phyloP scores from a whole-genome alignment of 35 echinoderm and acorn worm genomes.

The Stichopus chloronotus region DNA sequence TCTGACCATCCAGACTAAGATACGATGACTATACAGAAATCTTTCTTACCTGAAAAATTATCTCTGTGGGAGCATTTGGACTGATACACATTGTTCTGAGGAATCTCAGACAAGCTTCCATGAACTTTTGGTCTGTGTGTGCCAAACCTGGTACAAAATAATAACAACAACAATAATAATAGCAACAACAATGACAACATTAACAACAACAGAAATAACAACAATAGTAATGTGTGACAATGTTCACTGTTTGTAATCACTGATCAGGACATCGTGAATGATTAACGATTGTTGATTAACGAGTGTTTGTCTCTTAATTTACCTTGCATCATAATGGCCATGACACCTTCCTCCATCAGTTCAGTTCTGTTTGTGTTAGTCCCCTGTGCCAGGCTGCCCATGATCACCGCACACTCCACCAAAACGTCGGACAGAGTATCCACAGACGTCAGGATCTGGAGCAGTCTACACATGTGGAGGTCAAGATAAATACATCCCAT shows the following conservation, averaged over 20 bases:
- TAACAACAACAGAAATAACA: too few species aligned
- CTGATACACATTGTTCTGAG: conserved; percentile 85
- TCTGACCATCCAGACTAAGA: too few species aligned
- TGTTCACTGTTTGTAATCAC: neutral
- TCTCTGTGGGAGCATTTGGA: conserved; percentile 82
- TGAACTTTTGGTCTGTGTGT: conserved; percentile 78
- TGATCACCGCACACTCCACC: conserved; percentile 85
- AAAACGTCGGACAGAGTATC: conserved; percentile 72
- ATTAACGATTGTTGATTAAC: too few species aligned
- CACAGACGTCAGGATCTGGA: conserved; percentile 75
- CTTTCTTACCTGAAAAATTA: conserved; percentile 72
- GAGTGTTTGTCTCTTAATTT: neutral
- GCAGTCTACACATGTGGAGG: conserved; percentile 55
- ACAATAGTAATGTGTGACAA: neutral
- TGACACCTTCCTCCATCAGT: conserved; percentile 81
- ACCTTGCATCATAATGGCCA: conserved; percentile 92
- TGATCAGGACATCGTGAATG: too few species aligned
- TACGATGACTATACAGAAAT: neutral
- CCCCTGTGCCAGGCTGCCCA: conserved; percentile 93
- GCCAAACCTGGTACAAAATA: conserved; percentile 69
- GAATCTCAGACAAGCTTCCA: conserved; percentile 91
- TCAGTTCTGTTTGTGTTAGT: conserved; percentile 78
- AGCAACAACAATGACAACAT: neutral
- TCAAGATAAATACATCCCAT: too few species aligned
- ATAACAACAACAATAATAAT: neutral